phyloP scores from a whole-genome alignment of 2,888 invertebrate genomes.

The Apeira syringaria region DNA sequence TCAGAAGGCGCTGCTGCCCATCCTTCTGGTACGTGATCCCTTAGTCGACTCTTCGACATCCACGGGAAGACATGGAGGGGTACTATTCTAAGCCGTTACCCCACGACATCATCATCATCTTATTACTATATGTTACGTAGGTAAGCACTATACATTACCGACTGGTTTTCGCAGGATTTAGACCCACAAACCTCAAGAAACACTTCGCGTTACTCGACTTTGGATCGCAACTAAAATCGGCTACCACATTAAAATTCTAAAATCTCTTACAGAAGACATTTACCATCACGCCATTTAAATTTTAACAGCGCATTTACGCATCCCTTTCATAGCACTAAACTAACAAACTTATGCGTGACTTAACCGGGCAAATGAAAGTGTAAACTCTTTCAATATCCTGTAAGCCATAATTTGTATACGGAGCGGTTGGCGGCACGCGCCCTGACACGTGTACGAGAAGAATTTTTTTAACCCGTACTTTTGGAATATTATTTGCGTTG shows the following conservation, averaged over 20 bases:
- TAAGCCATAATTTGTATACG: constrained; percentile 80
- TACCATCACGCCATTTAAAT: constrained; percentile 37
- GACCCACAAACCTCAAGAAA: no score
- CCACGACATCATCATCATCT: no score
- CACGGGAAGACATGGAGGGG: no score
- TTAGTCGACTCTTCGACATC: no score
- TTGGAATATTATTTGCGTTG: constrained; percentile 35
- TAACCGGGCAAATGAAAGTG: constrained; percentile 53
- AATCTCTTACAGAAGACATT: background rate
- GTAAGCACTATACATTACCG: no score
- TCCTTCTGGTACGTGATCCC: no score
- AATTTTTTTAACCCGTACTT: constrained; percentile 38
- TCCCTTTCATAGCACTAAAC: constrained; percentile 54
- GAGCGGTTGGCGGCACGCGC: constrained; percentile 59
- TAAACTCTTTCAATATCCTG: constrained; percentile 49
- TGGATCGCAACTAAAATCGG: no score
- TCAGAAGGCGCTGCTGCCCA: no score
- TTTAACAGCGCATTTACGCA: constrained; percentile 44
- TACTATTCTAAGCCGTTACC: no score
- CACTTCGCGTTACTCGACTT: no score
- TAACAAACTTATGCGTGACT: constrained; percentile 77
- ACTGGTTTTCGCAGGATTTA: no score
- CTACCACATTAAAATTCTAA: background rate
- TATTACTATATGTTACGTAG: no score
- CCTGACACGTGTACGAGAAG: constrained; percentile 57